Evolutionary conservation across 2,888 invertebrate genomes (phyloP).

Genomic region (Diadegma fenestrale): DNA sequence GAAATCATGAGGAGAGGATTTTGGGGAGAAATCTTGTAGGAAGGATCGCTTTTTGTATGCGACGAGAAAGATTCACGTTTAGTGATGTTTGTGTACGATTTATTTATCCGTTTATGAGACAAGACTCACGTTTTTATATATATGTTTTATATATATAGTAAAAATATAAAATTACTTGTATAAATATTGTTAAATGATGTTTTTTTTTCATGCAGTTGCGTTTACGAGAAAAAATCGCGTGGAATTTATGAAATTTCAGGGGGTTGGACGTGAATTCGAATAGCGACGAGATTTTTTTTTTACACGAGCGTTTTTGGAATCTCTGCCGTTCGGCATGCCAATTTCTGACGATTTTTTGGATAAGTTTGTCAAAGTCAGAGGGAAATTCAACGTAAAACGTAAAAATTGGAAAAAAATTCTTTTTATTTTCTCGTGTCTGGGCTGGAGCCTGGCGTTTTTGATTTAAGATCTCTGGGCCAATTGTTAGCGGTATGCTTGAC

Average conservation of each 20-base stretch:
- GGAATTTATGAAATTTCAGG: too few relatives aligned
- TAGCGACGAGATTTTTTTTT: too few relatives aligned
- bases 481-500: slow-evolving; percentile 90
- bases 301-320: too few relatives aligned
- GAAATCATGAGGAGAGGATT: neutral
- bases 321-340: too few relatives aligned
- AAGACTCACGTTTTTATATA: slow-evolving; percentile 69
- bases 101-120: slow-evolving; percentile 60
- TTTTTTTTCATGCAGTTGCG: slow-evolving; percentile 31
- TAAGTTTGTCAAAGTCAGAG: too few relatives aligned
- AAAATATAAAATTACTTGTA: slow-evolving; percentile 70
- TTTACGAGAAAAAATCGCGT: neutral
- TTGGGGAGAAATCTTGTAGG: neutral
- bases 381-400: too few relatives aligned
- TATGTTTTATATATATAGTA: slow-evolving; percentile 58
- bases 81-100: slow-evolving; percentile 57
- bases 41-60: slow-evolving; percentile 20
- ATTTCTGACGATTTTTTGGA: too few relatives aligned
- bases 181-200: slow-evolving; percentile 68
- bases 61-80: slow-evolving; percentile 35
- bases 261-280: too few relatives aligned
- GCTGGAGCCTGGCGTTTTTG: slow-evolving; percentile 87
- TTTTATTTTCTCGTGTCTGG: slow-evolving; percentile 80
- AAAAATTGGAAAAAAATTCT: neutral
- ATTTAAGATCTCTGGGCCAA: slow-evolving; percentile 86